These are phyloP conservation scores for Venturia canescens DNA, from an alignment of 1,140 invertebrate species.

Conservation along the genomic window DNA sequence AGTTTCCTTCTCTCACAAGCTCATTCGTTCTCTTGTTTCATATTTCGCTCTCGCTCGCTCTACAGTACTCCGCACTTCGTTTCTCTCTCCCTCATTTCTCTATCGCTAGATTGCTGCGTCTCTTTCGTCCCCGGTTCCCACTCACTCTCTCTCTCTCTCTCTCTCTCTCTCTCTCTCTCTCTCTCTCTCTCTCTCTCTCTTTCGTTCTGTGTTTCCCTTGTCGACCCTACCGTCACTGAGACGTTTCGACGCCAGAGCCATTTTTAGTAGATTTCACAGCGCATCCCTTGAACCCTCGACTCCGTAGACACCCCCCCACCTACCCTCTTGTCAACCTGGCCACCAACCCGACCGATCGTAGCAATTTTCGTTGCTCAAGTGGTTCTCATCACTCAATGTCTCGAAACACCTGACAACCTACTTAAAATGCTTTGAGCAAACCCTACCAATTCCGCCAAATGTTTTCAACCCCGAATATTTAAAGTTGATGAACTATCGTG, in stretches of 20 bases:
- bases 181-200: conserved; percentile 42
- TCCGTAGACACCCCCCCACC: background rate
- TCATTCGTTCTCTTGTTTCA: conserved; percentile 45
- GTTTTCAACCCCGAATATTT: background rate
- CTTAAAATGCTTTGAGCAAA: background rate
- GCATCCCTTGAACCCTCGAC: conserved; percentile 24
- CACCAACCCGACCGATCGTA: background rate
- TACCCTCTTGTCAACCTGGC: conserved; percentile 5
- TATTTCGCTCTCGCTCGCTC: conserved; percentile 47
- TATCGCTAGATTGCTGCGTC: conserved; percentile 13
- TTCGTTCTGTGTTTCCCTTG: conserved; percentile 6
- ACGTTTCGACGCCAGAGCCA: conserved; percentile 42
- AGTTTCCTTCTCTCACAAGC: conserved; percentile 46
- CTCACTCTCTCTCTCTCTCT: conserved; percentile 43
- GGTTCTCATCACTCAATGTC: background rate
- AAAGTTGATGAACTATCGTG: background rate
- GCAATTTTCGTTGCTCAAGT: conserved; percentile 39
- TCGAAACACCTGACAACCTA: conserved; percentile 26
- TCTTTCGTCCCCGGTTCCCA: conserved; percentile 52
- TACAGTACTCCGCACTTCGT: conserved; percentile 23
- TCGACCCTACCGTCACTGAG: conserved; percentile 37
- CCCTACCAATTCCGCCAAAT: background rate
- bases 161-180: conserved; percentile 49
- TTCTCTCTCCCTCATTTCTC: conserved; percentile 37
- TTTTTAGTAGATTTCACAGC: conserved; percentile 27